Evolutionary conservation across 2,888 invertebrate genomes (phyloP).

Genomic region (Microchrysa polita): DNA sequence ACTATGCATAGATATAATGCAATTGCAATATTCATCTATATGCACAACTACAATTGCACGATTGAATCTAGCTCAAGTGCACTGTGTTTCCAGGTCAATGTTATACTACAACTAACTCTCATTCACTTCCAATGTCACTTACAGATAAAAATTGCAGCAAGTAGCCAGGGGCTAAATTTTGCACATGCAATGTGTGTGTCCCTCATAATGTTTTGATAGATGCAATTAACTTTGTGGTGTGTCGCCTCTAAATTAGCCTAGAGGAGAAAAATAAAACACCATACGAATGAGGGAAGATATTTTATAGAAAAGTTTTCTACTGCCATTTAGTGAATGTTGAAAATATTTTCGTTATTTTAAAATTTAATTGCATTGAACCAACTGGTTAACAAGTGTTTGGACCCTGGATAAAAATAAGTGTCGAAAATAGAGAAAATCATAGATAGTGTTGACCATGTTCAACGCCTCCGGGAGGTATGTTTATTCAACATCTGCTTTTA

Average conservation of each 20-base stretch:
- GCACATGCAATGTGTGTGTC: conserved; percentile 43
- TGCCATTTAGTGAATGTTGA: neutral
- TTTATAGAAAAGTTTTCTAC: too few species aligned
- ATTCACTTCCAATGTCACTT: conserved; percentile 47
- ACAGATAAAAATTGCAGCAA: conserved; percentile 47
- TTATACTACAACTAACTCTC: conserved; percentile 46
- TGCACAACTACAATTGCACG: conserved; percentile 35
- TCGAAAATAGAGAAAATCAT: neutral
- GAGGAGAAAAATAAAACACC: too few species aligned
- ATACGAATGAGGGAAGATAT: too few species aligned
- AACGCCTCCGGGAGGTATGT: too few species aligned
- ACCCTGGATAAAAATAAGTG: neutral
- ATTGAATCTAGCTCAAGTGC: conserved; percentile 63
- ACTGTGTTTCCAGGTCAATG: conserved; percentile 67
- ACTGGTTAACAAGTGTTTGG: neutral
- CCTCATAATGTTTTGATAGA: conserved; percentile 38
- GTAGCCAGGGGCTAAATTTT: conserved; percentile 46
- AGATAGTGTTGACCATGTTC: neutral
- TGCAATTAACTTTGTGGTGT: conserved; percentile 40
- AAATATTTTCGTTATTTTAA: neutral
- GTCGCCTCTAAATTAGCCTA: neutral
- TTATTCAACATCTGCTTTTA: too few species aligned
- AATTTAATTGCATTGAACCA: conserved; percentile 1
- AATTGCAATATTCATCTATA: too few species aligned
- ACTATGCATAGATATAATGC: conserved; percentile 27